These are phyloP conservation scores for Rhynchophorus ferrugineus DNA, from an alignment of 1,140 invertebrate species.

Conservation along the genomic window DNA sequence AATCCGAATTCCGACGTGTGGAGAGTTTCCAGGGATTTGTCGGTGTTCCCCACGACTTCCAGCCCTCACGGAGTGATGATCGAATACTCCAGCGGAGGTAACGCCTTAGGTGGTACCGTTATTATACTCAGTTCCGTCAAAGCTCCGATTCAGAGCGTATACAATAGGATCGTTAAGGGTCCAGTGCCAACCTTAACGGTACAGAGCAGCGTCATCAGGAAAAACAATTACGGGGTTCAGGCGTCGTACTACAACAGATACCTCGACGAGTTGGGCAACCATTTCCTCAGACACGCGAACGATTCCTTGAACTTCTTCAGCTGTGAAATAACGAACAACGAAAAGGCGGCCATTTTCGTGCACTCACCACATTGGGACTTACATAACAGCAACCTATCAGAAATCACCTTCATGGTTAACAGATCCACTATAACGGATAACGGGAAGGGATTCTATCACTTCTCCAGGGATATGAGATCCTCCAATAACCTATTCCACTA, in stretches of 20 bases:
- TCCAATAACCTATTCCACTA: slow-evolving; percentile 95
- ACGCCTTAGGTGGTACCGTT: slow-evolving; percentile 72
- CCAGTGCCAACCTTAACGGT: slow-evolving; percentile 67
- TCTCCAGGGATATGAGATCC: slow-evolving; percentile 79
- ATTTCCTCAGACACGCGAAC: slow-evolving; percentile 79
- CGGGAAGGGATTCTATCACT: slow-evolving; percentile 75
- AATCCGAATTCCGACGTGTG: slow-evolving; percentile 56
- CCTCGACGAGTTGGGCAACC: slow-evolving; percentile 72
- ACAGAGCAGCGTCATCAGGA: slow-evolving; percentile 63
- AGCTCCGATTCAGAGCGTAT: slow-evolving; percentile 60
- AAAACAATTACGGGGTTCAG: slow-evolving; percentile 74
- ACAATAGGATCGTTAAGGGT: slow-evolving; percentile 63
- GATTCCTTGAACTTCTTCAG: slow-evolving; percentile 74
- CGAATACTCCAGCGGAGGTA: slow-evolving; percentile 70
- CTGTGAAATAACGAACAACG: slow-evolving; percentile 74
- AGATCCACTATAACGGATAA: slow-evolving; percentile 76
- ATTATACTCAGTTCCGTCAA: slow-evolving; percentile 71
- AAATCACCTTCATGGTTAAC: slow-evolving; percentile 80
- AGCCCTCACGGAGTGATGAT: slow-evolving; percentile 75
- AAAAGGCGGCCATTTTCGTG: slow-evolving; percentile 70
- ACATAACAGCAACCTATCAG: slow-evolving; percentile 70
- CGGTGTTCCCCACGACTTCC: slow-evolving; percentile 79
- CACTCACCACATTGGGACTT: slow-evolving; percentile 80
- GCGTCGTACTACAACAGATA: slow-evolving; percentile 86
- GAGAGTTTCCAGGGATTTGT: slow-evolving; percentile 72